Conservation (phyloP, 2,888 invertebrate genomes). For the Nymphalis polychloros region DNA sequence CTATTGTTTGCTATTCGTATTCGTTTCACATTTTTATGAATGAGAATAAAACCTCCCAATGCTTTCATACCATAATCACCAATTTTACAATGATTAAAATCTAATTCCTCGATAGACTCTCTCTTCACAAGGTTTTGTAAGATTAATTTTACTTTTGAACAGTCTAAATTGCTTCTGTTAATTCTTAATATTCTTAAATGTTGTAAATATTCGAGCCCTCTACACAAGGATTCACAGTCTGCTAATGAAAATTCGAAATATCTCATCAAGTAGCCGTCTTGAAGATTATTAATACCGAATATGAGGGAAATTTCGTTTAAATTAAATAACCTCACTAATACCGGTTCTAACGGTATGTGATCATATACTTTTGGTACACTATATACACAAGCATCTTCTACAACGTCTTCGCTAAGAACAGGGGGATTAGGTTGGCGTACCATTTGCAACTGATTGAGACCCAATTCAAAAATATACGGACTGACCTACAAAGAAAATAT, state of each 20-base stretch:
- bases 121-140: slow-evolving; percentile 78
- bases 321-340: slow-evolving; percentile 76
- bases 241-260: slow-evolving; percentile 83
- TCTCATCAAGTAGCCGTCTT: slow-evolving; percentile 79
- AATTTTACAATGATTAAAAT: slow-evolving; percentile 85
- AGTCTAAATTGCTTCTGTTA: slow-evolving; percentile 83
- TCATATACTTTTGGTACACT: slow-evolving; percentile 72
- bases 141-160: slow-evolving; percentile 81
- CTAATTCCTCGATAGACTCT: slow-evolving; percentile 80
- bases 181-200: slow-evolving; percentile 79
- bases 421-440: slow-evolving; percentile 75
- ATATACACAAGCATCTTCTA: slow-evolving; percentile 65
- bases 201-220: slow-evolving; percentile 70
- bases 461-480: slow-evolving; percentile 76
- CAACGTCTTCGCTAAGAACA: slow-evolving; percentile 51
- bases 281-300: slow-evolving; percentile 70
- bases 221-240: slow-evolving; percentile 82
- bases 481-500: slow-evolving; percentile 58
- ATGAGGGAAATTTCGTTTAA: slow-evolving; percentile 76
- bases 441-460: slow-evolving; percentile 77
- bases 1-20: slow-evolving; percentile 81
- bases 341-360: slow-evolving; percentile 82
- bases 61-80: slow-evolving; percentile 84
- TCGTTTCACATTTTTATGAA: slow-evolving; percentile 71
- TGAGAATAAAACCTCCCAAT: slow-evolving; percentile 79